Evolutionary conservation across 2,113 vertebrate species (phyloP).

Genomic region (Triplophysa dalaica): DNA sequence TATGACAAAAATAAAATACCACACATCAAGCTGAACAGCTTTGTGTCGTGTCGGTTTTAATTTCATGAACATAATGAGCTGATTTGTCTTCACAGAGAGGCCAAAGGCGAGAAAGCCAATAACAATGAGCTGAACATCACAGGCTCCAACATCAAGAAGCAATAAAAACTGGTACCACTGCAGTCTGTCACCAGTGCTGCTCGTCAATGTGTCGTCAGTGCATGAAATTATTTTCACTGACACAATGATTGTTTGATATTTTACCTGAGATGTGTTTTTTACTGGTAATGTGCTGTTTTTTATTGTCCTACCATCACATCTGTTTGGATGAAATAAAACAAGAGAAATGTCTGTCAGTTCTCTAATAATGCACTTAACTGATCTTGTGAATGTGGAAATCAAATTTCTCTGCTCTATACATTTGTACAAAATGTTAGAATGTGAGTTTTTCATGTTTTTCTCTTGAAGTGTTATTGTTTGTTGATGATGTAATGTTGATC

Average conservation of each 20-base stretch:
- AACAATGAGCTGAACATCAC: constrained; percentile 69
- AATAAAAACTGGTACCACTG: constrained; percentile 15
- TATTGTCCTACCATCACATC: neutral
- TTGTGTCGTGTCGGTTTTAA: too few relatives aligned
- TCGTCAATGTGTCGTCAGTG: neutral
- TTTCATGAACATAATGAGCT: neutral
- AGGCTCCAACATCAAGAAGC: constrained; percentile 69
- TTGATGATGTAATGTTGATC: neutral
- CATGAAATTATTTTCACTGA: neutral
- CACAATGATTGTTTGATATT: neutral
- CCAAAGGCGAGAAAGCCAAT: constrained; percentile 52
- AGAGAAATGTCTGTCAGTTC: neutral
- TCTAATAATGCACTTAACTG: constrained; percentile 30
- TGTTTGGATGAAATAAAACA: neutral
- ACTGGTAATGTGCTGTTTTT: neutral
- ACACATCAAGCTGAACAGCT: too few relatives aligned
- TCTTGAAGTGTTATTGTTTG: constrained; percentile 6
- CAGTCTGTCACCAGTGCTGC: too few relatives aligned
- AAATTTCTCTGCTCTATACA: neutral
- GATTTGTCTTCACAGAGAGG: constrained; percentile 56
- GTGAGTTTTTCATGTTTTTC: constrained; percentile 16
- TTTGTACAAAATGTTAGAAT: constrained; percentile 14
- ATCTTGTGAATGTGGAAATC: neutral
- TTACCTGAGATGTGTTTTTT: neutral
- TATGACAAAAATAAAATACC: too few relatives aligned